Evolutionary conservation across 2,113 vertebrate genomes (phyloP).

Genomic region (Gavialis gangeticus): DNA sequence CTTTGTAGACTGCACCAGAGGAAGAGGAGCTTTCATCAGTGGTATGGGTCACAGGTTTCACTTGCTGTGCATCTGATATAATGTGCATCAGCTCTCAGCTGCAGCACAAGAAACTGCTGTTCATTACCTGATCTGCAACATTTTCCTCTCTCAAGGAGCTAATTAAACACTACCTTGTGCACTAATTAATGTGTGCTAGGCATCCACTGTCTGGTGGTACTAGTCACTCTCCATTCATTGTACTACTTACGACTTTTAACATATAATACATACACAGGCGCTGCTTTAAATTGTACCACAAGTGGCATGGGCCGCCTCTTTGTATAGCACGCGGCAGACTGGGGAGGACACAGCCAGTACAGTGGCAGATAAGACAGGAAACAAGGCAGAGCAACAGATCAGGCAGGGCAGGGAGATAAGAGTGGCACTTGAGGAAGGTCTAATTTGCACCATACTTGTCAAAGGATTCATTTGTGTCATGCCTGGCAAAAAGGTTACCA

Average conservation of each 20-base stretch:
- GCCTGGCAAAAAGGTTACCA: no score
- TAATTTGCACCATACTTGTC: no score
- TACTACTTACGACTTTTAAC: not conserved
- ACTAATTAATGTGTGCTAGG: accelerated
- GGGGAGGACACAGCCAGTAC: no score
- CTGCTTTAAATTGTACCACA: not conserved
- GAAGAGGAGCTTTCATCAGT: not conserved
- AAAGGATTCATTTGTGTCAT: no score
- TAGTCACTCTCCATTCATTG: accelerated
- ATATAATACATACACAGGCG: not conserved
- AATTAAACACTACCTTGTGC: accelerated
- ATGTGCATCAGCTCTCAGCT: not conserved
- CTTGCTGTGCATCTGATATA: not conserved
- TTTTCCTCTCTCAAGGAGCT: not conserved
- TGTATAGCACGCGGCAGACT: no score
- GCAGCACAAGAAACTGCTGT: not conserved
- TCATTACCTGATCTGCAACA: not conserved
- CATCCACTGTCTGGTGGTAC: not conserved
- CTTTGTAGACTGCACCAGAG: not conserved
- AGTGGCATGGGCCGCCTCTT: no score
- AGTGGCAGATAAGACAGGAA: no score
- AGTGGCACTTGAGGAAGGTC: no score
- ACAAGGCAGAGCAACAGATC: no score
- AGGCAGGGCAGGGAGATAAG: no score
- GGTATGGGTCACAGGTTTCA: not conserved